phyloP scores from a whole-genome alignment of 2,797 vertebrate genomes.

The Antrozous pallidus region DNA sequence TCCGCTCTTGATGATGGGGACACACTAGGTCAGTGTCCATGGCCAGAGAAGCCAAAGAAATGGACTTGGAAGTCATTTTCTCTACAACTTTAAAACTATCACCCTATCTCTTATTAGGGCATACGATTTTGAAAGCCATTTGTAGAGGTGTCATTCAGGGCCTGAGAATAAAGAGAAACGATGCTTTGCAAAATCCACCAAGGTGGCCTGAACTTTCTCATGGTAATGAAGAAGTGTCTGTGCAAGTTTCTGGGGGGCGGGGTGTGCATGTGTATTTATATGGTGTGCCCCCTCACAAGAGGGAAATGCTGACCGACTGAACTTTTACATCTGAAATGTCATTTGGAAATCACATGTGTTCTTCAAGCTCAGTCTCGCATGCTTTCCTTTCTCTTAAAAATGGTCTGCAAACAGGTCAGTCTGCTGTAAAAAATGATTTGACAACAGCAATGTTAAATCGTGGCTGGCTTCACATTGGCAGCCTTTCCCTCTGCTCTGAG shows the following conservation, averaged over 20 bases:
- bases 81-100: slow-evolving; percentile 72
- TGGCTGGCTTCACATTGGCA: slow-evolving; percentile 75
- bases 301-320: slow-evolving; percentile 64
- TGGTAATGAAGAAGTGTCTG: slow-evolving; percentile 82
- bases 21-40: slow-evolving; percentile 8
- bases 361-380: slow-evolving; percentile 70
- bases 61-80: slow-evolving; percentile 71
- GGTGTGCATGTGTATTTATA: slow-evolving; percentile 76
- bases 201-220: slow-evolving; percentile 75
- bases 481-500: slow-evolving; percentile 74
- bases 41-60: slow-evolving; percentile 68
- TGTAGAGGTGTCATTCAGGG: slow-evolving; percentile 66
- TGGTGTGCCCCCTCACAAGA: background rate
- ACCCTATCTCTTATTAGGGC: slow-evolving; percentile 73
- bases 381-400: slow-evolving; percentile 79
- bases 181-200: slow-evolving; percentile 77
- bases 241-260: slow-evolving; percentile 79
- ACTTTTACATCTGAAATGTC: slow-evolving; percentile 82
- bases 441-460: slow-evolving; percentile 79
- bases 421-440: slow-evolving; percentile 82
- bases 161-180: slow-evolving; percentile 75
- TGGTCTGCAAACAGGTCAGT: slow-evolving; percentile 76
- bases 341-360: slow-evolving; percentile 81
- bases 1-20: background rate
- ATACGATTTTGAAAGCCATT: slow-evolving; percentile 77